Percentiles rank a stretch among this genome's conserved stretches.
Conservation (phyloP, 2,113 vertebrate genomes). For the Strigops habroptila region DNA sequence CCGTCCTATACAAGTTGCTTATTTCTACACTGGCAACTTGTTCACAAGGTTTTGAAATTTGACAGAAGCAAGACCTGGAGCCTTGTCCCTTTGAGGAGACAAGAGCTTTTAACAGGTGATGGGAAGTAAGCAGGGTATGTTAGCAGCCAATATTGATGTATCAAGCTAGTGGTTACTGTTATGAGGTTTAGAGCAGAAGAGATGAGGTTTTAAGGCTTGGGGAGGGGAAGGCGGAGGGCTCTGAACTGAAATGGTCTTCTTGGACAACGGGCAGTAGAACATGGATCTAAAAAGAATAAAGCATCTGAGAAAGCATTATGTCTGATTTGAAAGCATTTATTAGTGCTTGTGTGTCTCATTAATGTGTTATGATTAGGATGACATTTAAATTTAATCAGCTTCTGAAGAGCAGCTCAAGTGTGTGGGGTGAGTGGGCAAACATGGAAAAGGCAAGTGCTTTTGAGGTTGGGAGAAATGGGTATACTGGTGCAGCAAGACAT, state of each 20-base stretch:
- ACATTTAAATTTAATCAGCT: background rate
- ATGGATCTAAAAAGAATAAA: background rate
- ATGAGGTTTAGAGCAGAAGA: background rate
- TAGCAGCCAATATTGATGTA: background rate
- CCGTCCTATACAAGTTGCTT: background rate
- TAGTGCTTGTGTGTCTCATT: background rate
- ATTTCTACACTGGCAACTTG: background rate
- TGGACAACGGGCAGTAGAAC: background rate
- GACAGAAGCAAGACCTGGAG: background rate
- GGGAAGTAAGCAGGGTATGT: background rate
- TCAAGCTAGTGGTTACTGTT: background rate
- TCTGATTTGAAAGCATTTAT: background rate
- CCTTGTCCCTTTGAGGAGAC: background rate
- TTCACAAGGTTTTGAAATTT: background rate
- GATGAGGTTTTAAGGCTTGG: background rate
- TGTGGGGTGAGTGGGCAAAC: background rate
- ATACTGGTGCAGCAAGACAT: background rate
- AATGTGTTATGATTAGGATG: background rate
- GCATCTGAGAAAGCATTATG: background rate
- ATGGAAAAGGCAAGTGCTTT: background rate
- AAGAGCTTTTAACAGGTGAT: background rate
- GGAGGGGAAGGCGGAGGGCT: background rate
- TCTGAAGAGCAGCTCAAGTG: background rate
- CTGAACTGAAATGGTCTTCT: background rate
- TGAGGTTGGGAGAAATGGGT: background rate